Percentiles rank a stretch among this genome's conserved stretches.
phyloP scores from a whole-genome alignment of 2,113 vertebrate species.

The Microtus pennsylvanicus region DNA sequence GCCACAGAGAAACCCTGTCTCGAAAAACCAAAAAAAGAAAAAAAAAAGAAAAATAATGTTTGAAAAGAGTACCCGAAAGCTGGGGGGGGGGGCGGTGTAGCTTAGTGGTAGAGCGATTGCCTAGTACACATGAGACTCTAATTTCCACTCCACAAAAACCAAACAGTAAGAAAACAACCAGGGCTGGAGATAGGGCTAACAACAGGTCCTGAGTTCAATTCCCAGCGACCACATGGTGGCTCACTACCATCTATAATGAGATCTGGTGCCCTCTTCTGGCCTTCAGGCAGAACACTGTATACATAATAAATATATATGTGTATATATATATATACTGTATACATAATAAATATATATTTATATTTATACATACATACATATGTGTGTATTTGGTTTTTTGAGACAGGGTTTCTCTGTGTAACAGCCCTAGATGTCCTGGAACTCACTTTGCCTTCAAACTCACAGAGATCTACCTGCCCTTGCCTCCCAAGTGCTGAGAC shows the following conservation, averaged over 20 bases:
- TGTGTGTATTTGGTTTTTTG: no score
- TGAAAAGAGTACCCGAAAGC: neutral
- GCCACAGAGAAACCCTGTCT: no score
- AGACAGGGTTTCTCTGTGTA: no score
- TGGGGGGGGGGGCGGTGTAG: neutral
- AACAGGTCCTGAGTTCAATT: neutral
- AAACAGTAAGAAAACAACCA: neutral
- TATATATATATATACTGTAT: no score
- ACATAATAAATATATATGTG: neutral
- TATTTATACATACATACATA: no score
- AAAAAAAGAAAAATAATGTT: neutral
- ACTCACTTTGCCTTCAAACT: no score
- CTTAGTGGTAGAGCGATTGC: neutral
- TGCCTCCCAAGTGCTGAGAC: no score
- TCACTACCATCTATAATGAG: neutral
- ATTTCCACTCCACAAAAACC: neutral
- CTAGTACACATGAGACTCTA: neutral
- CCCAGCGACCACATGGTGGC: neutral
- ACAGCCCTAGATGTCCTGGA: no score
- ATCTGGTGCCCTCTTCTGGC: neutral
- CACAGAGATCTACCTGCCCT: no score
- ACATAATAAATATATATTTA: neutral
- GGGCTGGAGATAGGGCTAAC: neutral
- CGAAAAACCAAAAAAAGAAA: no score
- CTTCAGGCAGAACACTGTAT: neutral